Base-by-base conservation (phyloP, 2,797 vertebrate species). In the Pangasius mekongensis region DNA sequence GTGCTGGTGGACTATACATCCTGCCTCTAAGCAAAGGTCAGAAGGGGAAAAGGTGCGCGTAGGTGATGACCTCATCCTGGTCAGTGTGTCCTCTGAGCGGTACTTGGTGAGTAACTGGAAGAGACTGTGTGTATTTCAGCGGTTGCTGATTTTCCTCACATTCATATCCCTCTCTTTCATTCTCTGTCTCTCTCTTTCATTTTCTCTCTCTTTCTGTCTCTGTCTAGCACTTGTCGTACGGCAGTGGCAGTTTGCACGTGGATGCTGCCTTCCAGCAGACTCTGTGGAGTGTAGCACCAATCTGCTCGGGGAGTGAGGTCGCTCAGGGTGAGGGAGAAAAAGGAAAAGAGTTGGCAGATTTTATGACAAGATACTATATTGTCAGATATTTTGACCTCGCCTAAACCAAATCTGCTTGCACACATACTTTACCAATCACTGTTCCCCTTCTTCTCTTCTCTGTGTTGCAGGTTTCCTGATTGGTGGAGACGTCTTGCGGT, bases 1-100 rank as follows among this genome's bases (percentile, higher is more conserved):
- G 1, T 99, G 98, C 91, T 99, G 98, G 98, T 99, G 98, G 98
- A 99, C 98, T 60, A 99, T 99, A 89, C 98, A 99, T 91, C 98
- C 98, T 24, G 98, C 98, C 81, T 99, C 98, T 43, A 99, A 99
- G 92, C 98, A 99, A 90, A 95, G 98, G 84, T 99, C 98, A 5
- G 98, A 99, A 93, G 98, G 98, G 86, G 98, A 99, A 93, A 99
- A 99, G 94, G 98, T 99, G 0, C 94, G 98, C 39, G 98, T 99
- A 49, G 98, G 98, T 89, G 98, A 99, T 91, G 98, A 99, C 92
- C 97, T 99, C 90, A 99, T 99, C 93, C 94, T 99, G 90, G 98
- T 99, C 93, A 99, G 98, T 33, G 95, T 99, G 89, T 99, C 98
- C 58, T 99, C 98, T 30, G 98, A 99, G 90, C 96, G 98, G 91